Base-by-base conservation (phyloP, 2,888 invertebrate species). In the Lacanobia oleracea region DNA sequence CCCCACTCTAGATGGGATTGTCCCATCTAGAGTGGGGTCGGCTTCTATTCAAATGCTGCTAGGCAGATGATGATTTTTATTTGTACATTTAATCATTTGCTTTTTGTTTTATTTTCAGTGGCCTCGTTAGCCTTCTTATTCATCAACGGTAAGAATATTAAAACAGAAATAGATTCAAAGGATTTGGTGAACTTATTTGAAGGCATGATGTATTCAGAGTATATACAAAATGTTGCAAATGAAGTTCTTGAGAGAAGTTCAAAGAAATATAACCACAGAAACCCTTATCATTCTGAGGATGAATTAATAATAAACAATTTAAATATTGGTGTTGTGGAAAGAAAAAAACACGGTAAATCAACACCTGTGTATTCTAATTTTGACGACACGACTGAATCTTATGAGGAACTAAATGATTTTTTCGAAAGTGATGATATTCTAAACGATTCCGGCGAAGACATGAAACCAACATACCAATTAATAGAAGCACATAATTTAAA, bases 281-380 rank as follows among this genome's bases (percentile, higher is more conserved):
- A 92, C 61, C 92, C 92, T 10, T 92, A 89, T 66, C 92, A 93
- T 27, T 92, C 92, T 4, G 92, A 93, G 87, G 92, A 93, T 69
- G 88, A 43, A 43, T 43, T 88, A 56, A 37, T 86, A 23, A 65
- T 74, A 1, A 70, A 77, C 21, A 68, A 57, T 59, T 82, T 71
- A 8, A 67, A 81, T 51, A 61, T n/a, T 21, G n/a, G 37, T 57
- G 4, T 56, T 27, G 40, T 60, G 7, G 53, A 66, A 53, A 9
- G 70, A 45, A 33, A 21, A 33, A 10, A 48, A 33, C 1, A 14
- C 7, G 27, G 18, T 14, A 65, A 6, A n/a, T 1, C 10, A 5
- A 14, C 10, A 21, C 3, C 1, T 14, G 21, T 12, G 9, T 14
- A 2, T 2, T 6, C 12, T 10, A 45, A 23, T 37, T 8, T 2